These are phyloP conservation scores for Redunca redunca DNA, from an alignment of 2,113 vertebrate genomes.

Conservation along the genomic window DNA sequence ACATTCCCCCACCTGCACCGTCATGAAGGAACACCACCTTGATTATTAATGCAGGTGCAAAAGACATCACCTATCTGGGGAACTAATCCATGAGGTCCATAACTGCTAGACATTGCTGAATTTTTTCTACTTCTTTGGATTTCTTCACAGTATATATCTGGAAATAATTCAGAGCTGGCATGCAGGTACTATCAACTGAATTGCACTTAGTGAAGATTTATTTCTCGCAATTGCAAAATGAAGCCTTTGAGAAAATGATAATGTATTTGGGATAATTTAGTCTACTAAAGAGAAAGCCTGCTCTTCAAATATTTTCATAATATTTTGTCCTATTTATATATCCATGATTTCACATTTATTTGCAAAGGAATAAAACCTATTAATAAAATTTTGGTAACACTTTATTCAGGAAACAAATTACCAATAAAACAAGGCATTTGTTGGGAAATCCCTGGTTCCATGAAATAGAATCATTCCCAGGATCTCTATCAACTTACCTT, in stretches of 20 bases:
- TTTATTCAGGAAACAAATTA: neutral
- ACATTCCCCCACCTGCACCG: neutral
- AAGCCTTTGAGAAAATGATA: neutral
- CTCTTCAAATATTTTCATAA: neutral
- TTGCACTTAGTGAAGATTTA: neutral
- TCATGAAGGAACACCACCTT: neutral
- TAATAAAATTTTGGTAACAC: neutral
- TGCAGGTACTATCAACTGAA: neutral
- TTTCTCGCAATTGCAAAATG: neutral
- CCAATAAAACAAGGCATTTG: neutral
- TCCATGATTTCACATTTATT: neutral
- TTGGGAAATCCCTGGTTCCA: neutral
- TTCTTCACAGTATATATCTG: neutral
- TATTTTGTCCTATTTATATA: neutral
- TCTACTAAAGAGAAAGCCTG: neutral
- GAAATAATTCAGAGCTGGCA: neutral
- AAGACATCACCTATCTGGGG: neutral
- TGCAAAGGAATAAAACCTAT: neutral
- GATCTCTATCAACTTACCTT: neutral
- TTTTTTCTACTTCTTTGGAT: neutral
- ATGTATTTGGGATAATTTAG: neutral
- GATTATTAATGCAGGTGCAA: neutral
- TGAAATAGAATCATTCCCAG: neutral
- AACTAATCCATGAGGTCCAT: neutral
- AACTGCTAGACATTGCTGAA: neutral